phyloP scores from a whole-genome alignment of 2,888 invertebrate species.

The Drosophila macrospina region DNA sequence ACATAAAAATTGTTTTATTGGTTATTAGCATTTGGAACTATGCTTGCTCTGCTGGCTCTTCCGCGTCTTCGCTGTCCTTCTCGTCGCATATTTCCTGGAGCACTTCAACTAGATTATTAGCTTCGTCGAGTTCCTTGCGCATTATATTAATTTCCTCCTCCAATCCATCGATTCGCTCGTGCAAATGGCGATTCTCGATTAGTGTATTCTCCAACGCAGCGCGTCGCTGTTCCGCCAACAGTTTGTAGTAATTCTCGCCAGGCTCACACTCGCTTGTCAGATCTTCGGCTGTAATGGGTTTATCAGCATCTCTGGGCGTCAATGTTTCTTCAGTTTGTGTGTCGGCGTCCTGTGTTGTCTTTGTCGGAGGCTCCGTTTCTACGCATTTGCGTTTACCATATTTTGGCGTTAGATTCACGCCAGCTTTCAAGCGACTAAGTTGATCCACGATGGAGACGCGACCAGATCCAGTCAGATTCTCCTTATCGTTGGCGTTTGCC shows the following conservation, averaged over 20 bases:
- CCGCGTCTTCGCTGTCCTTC: conserved; percentile 85
- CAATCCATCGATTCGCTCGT: conserved; percentile 86
- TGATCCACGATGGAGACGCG: conserved; percentile 86
- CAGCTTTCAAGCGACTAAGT: conserved; percentile 87
- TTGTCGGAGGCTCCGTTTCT: conserved; percentile 69
- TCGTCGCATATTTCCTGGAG: conserved; percentile 90
- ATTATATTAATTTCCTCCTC: conserved; percentile 88
- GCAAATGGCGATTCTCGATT: conserved; percentile 89
- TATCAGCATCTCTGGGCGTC: conserved; percentile 33
- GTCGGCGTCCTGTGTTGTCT: conserved; percentile 55
- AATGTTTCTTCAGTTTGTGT: conserved; percentile 85
- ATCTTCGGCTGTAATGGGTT: conserved; percentile 88
- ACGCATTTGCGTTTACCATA: conserved; percentile 85
- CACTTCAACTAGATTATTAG: conserved; percentile 90
- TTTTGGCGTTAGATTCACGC: conserved; percentile 83
- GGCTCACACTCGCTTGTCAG: conserved; percentile 89
- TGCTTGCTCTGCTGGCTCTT: conserved; percentile 9
- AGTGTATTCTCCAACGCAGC: conserved; percentile 90
- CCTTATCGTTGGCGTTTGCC: conserved; percentile 89
- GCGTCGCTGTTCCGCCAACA: conserved; percentile 90
- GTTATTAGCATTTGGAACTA: conserved; percentile 32
- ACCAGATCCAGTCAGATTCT: conserved; percentile 91
- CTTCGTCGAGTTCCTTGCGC: conserved; percentile 91
- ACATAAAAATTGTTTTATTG: conserved; percentile 42
- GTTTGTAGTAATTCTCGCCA: conserved; percentile 91